These are phyloP conservation scores for Megathymus violae DNA, from an alignment of 1,140 invertebrate species.

Conservation along the genomic window DNA sequence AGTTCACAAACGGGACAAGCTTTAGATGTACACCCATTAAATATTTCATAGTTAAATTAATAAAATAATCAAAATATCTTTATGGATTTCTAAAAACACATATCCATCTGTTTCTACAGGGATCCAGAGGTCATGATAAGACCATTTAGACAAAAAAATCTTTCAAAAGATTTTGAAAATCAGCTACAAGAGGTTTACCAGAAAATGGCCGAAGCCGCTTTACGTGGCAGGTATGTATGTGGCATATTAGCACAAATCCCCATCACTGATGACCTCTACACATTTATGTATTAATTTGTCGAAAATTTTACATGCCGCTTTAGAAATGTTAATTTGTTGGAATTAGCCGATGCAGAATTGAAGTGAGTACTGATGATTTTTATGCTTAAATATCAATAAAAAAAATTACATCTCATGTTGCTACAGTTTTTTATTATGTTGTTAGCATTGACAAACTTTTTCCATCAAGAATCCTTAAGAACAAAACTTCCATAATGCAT, in stretches of 20 bases:
- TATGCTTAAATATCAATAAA: neutral
- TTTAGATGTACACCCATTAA: no score
- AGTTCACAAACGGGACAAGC: no score
- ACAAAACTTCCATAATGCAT: no score
- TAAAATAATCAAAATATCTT: no score
- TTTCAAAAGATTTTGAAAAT: constrained; percentile 84
- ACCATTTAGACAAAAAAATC: constrained; percentile 86
- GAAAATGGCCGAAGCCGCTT: constrained; percentile 82
- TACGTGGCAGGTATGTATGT: constrained; percentile 78
- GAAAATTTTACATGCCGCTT: constrained; percentile 59
- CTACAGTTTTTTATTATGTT: no score
- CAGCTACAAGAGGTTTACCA: constrained; percentile 84
- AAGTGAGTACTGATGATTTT: constrained; percentile 57
- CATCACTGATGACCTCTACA: neutral
- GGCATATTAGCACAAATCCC: neutral
- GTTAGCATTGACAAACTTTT: no score
- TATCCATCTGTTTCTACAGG: constrained; percentile 50
- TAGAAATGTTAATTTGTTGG: constrained; percentile 71
- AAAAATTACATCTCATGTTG: no score
- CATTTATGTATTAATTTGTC: constrained; percentile 30
- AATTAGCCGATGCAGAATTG: constrained; percentile 52
- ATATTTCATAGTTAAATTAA: no score
- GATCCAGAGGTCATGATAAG: constrained; percentile 81
- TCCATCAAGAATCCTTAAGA: no score
- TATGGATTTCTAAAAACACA: no score